These are phyloP conservation scores for Dicrostonyx torquatus DNA, from an alignment of 2,797 vertebrate genomes.

Conservation along the genomic window DNA sequence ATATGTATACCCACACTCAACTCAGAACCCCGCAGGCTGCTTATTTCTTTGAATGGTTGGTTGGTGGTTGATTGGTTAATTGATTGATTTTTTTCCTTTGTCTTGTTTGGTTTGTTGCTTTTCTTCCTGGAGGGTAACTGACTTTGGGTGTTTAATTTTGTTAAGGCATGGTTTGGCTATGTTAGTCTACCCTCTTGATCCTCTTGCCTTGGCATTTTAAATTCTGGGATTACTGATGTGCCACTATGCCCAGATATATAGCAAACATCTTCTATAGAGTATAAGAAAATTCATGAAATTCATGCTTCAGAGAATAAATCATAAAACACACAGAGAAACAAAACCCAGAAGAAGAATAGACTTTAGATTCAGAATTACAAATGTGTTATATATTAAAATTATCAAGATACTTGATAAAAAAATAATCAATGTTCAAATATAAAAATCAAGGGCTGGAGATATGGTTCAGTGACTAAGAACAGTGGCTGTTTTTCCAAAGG, in stretches of 20 bases:
- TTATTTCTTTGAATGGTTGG: not conserved
- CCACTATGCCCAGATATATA: not conserved
- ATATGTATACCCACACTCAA: not conserved
- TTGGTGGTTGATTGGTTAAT: not conserved
- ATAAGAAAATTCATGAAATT: not conserved
- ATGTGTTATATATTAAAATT: slow-evolving; percentile 38
- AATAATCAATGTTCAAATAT: slow-evolving; percentile 17
- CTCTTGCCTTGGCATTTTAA: not conserved
- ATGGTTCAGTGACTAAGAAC: too few species aligned
- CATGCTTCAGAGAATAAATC: not conserved
- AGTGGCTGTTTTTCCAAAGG: too few species aligned
- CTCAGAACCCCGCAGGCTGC: too few species aligned
- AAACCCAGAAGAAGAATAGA: slow-evolving; percentile 29
- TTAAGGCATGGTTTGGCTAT: not conserved
- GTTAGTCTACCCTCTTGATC: not conserved
- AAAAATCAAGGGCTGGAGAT: not conserved
- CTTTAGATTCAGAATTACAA: not conserved
- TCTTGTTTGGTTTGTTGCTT: not conserved
- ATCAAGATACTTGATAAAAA: slow-evolving; percentile 47
- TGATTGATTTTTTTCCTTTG: not conserved
- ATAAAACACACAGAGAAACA: slow-evolving; percentile 36
- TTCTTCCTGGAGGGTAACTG: too few species aligned
- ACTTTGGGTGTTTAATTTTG: not conserved
- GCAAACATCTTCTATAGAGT: not conserved
- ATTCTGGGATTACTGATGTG: not conserved